These are phyloP conservation scores for Yponomeuta sedellus DNA, from an alignment of 2,888 invertebrate species.

Conservation along the genomic window DNA sequence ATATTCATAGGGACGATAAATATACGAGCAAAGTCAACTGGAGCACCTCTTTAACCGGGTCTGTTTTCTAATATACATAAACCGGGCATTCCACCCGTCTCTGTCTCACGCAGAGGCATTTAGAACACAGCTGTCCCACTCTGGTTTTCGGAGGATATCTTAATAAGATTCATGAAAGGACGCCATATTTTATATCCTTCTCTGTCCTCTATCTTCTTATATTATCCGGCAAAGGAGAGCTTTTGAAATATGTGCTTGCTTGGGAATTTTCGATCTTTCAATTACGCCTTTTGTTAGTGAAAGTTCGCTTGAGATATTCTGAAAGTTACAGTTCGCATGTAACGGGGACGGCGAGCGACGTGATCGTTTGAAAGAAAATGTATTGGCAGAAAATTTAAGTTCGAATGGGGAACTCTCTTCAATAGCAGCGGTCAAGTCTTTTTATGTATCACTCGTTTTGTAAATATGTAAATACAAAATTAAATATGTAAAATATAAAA, in stretches of 20 bases:
- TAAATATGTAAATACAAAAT: too few relatives aligned
- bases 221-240: slow-evolving; percentile 70
- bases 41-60: slow-evolving; percentile 69
- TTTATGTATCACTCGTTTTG: too few relatives aligned
- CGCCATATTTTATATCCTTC: slow-evolving; percentile 87
- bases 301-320: slow-evolving; percentile 46
- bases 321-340: slow-evolving; percentile 36
- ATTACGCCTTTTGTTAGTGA: slow-evolving; percentile 63
- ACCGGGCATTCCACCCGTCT: slow-evolving; percentile 37
- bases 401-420: too few relatives aligned
- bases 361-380: not conserved
- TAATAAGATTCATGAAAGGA: slow-evolving; percentile 90
- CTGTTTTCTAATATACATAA: slow-evolving; percentile 74
- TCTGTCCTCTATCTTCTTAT: slow-evolving; percentile 78
- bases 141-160: slow-evolving; percentile 81
- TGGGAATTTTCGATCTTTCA: slow-evolving; percentile 75
- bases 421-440: too few relatives aligned
- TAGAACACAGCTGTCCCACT: slow-evolving; percentile 43
- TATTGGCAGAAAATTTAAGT: not conserved
- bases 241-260: slow-evolving; percentile 74
- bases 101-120: slow-evolving; percentile 30
- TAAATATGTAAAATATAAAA: too few relatives aligned
- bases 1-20: slow-evolving; percentile 74
- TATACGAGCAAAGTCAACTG: slow-evolving; percentile 44
- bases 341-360: not conserved